A percentile compares a stretch with the other conserved stretches of the same genome.
Conservation (phyloP, 2,113 vertebrate genomes). For the Illadopsis cleaveri region DNA sequence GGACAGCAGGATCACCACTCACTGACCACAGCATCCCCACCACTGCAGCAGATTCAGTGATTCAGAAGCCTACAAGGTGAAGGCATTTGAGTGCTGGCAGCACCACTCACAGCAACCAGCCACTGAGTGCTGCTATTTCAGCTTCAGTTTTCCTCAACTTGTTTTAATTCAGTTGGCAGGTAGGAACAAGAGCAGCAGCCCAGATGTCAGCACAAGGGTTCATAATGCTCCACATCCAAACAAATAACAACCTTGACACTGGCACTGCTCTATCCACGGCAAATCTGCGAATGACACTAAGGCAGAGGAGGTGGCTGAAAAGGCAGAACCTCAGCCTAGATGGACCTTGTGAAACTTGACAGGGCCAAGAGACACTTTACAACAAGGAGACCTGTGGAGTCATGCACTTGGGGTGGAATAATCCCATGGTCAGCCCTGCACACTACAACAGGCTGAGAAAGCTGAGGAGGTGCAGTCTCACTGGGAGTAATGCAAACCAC, state of each 20-base stretch:
- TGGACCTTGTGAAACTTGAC: not conserved
- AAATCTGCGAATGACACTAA: accelerated
- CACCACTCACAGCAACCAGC: not conserved
- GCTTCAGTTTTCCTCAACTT: not conserved
- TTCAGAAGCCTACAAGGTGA: not conserved
- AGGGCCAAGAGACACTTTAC: not conserved
- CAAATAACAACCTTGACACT: not conserved
- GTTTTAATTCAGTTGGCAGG: not conserved
- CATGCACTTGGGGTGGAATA: not conserved
- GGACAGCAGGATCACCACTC: not conserved
- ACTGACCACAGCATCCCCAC: not conserved
- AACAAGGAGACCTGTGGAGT: not conserved
- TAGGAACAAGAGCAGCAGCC: not conserved
- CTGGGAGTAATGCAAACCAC: not conserved
- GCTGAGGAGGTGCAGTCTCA: not conserved
- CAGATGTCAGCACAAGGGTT: not conserved
- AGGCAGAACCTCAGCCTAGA: not conserved
- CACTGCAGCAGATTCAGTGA: not conserved
- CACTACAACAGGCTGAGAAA: not conserved
- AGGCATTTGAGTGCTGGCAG: not conserved
- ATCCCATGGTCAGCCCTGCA: not conserved
- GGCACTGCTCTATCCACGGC: accelerated
- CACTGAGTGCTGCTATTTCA: not conserved
- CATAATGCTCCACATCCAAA: not conserved
- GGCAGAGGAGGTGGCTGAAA: not conserved